Evolutionary conservation across 2,888 invertebrate genomes (phyloP).

Genomic region (Agapostemon virescens): DNA sequence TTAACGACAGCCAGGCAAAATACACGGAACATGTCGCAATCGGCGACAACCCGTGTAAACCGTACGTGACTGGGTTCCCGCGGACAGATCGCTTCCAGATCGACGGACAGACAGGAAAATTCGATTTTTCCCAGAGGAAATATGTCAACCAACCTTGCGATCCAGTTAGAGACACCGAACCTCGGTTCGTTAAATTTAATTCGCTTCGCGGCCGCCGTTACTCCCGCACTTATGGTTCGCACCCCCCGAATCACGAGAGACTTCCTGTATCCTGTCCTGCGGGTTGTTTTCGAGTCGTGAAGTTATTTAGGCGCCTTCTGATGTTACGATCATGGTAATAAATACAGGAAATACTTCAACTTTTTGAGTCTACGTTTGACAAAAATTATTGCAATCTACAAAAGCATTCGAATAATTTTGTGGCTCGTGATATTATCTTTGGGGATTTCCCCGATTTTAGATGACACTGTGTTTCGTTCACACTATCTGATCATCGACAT

Average conservation of each 20-base stretch:
- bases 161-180: constrained; percentile 22
- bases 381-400: too few relatives aligned
- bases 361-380: too few relatives aligned
- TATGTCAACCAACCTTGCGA: constrained; percentile 40
- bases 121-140: constrained; percentile 45
- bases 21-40: constrained; percentile 38
- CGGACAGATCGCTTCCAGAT: neutral
- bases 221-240: neutral
- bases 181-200: constrained; percentile 35
- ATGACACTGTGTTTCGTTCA: too few relatives aligned
- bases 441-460: too few relatives aligned
- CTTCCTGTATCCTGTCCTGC: neutral
- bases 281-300: neutral
- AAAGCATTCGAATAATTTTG: too few relatives aligned
- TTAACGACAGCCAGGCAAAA: constrained; percentile 45
- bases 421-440: too few relatives aligned
- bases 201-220: constrained; percentile 10
- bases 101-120: constrained; percentile 29
- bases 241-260: neutral
- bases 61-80: constrained; percentile 56
- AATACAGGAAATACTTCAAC: too few relatives aligned
- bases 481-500: too few relatives aligned
- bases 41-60: constrained; percentile 33
- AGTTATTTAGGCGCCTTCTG: too few relatives aligned
- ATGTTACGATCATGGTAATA: too few relatives aligned